Base-by-base conservation (phyloP, 64 coral and sea anemone genomes). In the Stylophora pistillata region DNA sequence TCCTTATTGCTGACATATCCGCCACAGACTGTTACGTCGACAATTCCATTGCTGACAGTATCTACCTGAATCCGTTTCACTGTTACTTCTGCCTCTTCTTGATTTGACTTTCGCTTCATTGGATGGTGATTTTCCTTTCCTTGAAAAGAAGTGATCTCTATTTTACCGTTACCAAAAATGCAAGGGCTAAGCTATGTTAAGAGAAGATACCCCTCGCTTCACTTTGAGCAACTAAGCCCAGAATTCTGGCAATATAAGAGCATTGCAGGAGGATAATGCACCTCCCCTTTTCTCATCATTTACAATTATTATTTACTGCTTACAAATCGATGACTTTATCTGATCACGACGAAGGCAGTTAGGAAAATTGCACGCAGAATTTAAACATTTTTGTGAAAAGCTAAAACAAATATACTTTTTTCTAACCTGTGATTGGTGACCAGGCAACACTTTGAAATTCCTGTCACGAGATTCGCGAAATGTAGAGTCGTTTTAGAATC, bases 401-500 rank as follows among this genome's bases (percentile, higher is more conserved):
- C n/a, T n/a, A n/a, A n/a, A 30, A 61, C 2, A 60, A 28, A 33
- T 9, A 9, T 30, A 10, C 26, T 27, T 52, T 15, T 27, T 52
- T 15, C 33, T 74, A 16, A 73, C 85, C 85, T 87, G 34, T 47
- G 58, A 56, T 28, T 73, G 33, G 66, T 12, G 85, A 71, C 85
- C 85, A 87, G 71, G 85, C 66, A 33, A 87, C 21, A 74, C 85
- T 87, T 74, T 87, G 85, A 52, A 53, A 25, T 56, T 73, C 26
- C 20, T 87, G 4, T 74, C 66, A 23, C 4, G 34, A 56, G 23
- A 87, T 58, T 71, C 70, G 41, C 9, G 69, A 73, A 10, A 23
- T 71, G 23, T 56, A 12, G 13, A 74, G 53, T 54, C 85, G 66
- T 55, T 74, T 73, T 57, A 87, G 25, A 73, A 87, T 73, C 85